Conservation (phyloP, 2,888 invertebrate genomes). For the Heliothis peltigera region DNA sequence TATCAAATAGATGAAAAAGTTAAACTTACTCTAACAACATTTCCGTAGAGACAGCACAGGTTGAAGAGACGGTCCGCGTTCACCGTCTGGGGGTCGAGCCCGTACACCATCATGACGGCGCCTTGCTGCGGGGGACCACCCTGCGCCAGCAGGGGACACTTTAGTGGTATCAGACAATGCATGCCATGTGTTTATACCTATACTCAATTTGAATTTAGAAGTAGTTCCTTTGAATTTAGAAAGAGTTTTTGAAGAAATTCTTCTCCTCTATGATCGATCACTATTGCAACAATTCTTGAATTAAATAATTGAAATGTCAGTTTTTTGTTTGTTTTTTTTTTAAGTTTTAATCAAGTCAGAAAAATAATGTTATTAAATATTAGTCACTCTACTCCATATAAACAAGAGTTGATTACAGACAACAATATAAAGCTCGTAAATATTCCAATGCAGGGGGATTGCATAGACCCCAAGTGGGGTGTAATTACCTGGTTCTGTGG, state of each 20-base stretch:
- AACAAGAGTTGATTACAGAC: not conserved
- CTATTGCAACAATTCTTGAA: no score
- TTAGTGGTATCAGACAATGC: constrained; percentile 22
- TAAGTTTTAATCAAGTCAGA: no score
- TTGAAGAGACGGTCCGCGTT: constrained; percentile 99
- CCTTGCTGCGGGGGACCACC: constrained; percentile 92
- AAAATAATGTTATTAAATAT: not conserved
- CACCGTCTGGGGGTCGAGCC: constrained; percentile 97
- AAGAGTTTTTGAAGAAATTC: not conserved
- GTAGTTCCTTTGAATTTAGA: not conserved
- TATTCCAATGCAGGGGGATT: not conserved
- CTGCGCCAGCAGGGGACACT: constrained; percentile 64
- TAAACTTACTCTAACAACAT: constrained; percentile 97
- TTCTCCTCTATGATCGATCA: no score
- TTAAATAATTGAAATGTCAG: no score
- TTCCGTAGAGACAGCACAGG: constrained; percentile 99
- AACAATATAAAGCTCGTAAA: not conserved
- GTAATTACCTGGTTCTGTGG: constrained; percentile 85
- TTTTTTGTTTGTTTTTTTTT: no score
- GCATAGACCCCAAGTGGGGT: not conserved
- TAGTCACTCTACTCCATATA: not conserved
- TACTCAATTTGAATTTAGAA: not conserved
- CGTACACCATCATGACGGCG: constrained; percentile 99
- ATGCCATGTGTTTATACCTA: not conserved
- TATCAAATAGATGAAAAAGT: not conserved